Base-by-base conservation (phyloP, 2,113 vertebrate species). In the Muntiacus muntjak region DNA sequence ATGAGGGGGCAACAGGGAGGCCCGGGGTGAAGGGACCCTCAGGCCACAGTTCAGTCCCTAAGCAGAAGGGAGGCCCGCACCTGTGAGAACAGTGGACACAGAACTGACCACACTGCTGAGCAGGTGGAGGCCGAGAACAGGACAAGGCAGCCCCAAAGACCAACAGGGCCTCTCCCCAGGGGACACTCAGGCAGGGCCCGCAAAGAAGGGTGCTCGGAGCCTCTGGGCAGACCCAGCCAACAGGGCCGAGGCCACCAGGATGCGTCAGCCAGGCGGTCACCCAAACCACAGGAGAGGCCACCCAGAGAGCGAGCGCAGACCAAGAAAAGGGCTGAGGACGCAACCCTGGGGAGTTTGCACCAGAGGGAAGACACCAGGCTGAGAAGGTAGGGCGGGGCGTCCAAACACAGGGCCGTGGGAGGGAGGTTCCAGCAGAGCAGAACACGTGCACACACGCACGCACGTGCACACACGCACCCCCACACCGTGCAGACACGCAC, bases 1-100 rank as follows among this genome's bases (percentile, higher is more conserved):
- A 91, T 40, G 33, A 50, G 62, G 50, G 84, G 55, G 78, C 87
- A 92, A 71, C 40, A 58, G 85, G 45, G 62, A 96, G 40, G 78
- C 92, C 91, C 52, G 87, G n/a, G 86, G 55, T 64, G 5, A 96
- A 94, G 55, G n/a, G 52, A 97, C 89, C 64, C 76, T 43, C 30
- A 50, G 87, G 57, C 84, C 84, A 96, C 78, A 82, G 50, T 15
- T 67, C 81, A 87, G 88, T 60, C 87, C 52, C 67, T 74, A 50
- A 16, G 57, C 58, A 94, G 64, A 92, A 91, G 89, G 50, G 33
- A 93, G 17, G 87, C 60, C 36, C 84, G 14, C 21, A 30, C 81
- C 19, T 87, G 13, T 25, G 89, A 93, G 88, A 94, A 92, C 64
- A 62, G 91, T 62, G 50, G 88, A 94, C 92, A 95, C 26, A 78